Evolutionary conservation across 2,888 invertebrate genomes (phyloP), one percentile per base, ranked within the genome.

Genomic region (Calameuta pallipes): DNA sequence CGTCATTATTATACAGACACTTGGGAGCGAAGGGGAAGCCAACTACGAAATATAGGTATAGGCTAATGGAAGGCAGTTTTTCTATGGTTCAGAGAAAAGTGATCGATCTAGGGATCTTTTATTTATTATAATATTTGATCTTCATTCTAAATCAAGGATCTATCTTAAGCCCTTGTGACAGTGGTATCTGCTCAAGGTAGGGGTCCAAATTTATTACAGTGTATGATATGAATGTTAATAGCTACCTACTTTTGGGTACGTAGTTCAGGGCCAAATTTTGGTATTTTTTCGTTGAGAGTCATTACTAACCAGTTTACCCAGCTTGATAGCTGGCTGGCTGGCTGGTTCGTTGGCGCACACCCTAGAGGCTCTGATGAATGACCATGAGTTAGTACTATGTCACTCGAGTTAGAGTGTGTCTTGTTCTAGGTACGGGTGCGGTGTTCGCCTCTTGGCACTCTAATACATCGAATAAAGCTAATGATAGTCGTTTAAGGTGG

Each of bases 301-400:
- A 56, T 23, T 15, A 56, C 56, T 9, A 6, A 15, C 41, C 56
- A 56, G 23, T 56, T 23, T 56, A 56, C 56, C 23, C 23, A 23
- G 56, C 23, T 15, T 15, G 41, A 41, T 41, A 4, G 15, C 6
- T 56, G 56, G 23, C 23, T 56, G 37, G 37, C 37, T 37, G 12
- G 23, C 23, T 56, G 23, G 56, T 23, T 56, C 9, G 41, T 9
- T 78, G 78, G 76, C 80, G 76, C 78, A 75, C 76, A 80, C 84
- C 85, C 83, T 79, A 82, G 84, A 84, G 85, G 83, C 83, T 83
- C 83, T 86, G 85, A 86, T 85, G 83, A 83, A 86, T 83, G 85
- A 80, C 80, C 83, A 79, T 81, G 82, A 82, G 80, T 81, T 30
- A 30, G 77, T 85, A 85, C 79, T 86, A 85, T 83, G 83, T 86